Evolutionary conservation across 2,888 invertebrate genomes (phyloP).

Genomic region (Phyllotreta striolata): DNA sequence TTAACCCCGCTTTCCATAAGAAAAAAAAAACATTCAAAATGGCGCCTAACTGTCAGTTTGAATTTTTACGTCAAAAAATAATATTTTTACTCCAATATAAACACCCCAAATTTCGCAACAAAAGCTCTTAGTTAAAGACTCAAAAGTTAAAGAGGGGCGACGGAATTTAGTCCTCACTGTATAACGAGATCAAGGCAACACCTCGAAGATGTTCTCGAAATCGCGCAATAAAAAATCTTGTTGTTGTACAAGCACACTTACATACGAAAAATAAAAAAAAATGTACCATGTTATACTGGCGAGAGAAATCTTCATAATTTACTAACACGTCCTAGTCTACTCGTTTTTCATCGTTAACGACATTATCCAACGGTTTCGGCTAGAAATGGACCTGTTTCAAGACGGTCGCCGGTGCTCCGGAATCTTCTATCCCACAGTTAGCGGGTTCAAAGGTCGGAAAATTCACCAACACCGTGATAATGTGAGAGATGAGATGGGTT

Average conservation of each 20-base stretch:
- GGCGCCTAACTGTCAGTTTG: no score
- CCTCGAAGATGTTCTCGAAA: slow-evolving; percentile 26
- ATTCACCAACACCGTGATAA: slow-evolving; percentile 45
- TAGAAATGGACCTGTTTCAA: slow-evolving; percentile 44
- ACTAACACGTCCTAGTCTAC: slow-evolving; percentile 23
- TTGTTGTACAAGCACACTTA: slow-evolving; percentile 12
- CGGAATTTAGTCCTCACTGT: no score
- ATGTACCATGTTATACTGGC: slow-evolving; percentile 37
- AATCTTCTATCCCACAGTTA: slow-evolving; percentile 54
- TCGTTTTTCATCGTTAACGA: slow-evolving; percentile 12
- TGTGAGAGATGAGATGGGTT: slow-evolving; percentile 25
- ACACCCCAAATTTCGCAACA: no score
- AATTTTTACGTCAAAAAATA: no score
- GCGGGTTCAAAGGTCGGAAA: slow-evolving; percentile 42
- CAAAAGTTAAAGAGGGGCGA: no score
- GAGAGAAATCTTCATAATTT: slow-evolving; percentile 34
- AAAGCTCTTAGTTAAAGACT: no score
- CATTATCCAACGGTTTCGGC: slow-evolving; percentile 28
- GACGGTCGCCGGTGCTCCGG: slow-evolving; percentile 5
- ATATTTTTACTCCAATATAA: no score
- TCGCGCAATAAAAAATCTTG: slow-evolving; percentile 33
- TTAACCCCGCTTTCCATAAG: no score
- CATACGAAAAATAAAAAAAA: slow-evolving; percentile 31
- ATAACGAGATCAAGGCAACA: slow-evolving; percentile 25
- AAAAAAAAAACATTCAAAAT: no score